Percentiles rank a stretch among this genome's conserved stretches.
Conservation (phyloP, 2,113 vertebrate species). For the Paramormyrops kingsleyae region DNA sequence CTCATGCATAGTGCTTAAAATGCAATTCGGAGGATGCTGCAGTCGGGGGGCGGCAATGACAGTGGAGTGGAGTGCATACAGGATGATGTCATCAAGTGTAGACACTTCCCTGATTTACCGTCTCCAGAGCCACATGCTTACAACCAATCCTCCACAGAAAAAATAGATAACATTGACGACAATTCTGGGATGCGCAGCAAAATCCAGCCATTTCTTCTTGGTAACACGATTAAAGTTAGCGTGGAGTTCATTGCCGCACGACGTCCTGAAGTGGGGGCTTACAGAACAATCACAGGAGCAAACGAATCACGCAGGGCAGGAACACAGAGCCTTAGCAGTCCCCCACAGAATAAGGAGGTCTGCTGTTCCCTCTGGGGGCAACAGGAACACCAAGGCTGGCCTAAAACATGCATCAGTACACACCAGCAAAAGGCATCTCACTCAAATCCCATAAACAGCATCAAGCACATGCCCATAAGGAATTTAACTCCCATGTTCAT, state of each 20-base stretch:
- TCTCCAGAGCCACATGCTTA: neutral
- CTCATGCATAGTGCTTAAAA: neutral
- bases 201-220: slow-evolving; percentile 18
- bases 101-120: neutral
- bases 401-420: neutral
- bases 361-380: neutral
- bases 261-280: neutral
- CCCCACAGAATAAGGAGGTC: neutral
- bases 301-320: neutral
- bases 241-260: neutral
- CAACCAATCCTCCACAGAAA: slow-evolving; percentile 12
- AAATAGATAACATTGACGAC: slow-evolving; percentile 13
- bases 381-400: neutral
- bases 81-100: slow-evolving; percentile 1
- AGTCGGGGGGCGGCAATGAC: neutral
- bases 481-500: neutral
- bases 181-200: neutral
- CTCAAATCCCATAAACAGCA: neutral
- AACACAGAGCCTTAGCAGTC: neutral
- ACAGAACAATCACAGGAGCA: neutral
- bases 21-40: neutral
- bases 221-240: slow-evolving; percentile 12
- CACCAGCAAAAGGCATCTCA: neutral
- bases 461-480: neutral
- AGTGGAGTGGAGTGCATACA: neutral